phyloP scores from a whole-genome alignment of 2,113 vertebrate species.

The Smithornis capensis region DNA sequence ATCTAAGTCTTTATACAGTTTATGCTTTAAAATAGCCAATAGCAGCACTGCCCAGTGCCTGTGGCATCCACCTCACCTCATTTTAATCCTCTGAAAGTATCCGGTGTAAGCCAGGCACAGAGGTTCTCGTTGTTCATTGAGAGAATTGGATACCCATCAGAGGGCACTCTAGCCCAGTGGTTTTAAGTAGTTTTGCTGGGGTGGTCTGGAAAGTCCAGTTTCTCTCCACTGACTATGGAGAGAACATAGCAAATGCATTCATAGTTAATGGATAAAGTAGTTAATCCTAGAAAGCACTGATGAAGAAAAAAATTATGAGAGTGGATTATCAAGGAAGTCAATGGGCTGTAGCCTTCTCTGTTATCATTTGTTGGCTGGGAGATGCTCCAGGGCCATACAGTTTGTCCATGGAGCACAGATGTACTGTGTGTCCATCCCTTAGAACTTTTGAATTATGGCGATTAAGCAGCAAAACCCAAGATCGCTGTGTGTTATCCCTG shows the following conservation, averaged over 20 bases:
- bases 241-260: background rate
- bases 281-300: background rate
- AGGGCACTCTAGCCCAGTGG: background rate
- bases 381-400: background rate
- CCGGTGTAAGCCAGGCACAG: background rate
- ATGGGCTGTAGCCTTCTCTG: background rate
- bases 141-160: background rate
- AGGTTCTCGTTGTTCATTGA: background rate
- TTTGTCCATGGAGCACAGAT: background rate
- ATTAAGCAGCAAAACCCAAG: background rate
- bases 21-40: background rate
- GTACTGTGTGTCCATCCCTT: background rate
- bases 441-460: background rate
- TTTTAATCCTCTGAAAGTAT: background rate
- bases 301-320: background rate
- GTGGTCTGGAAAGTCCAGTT: background rate
- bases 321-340: background rate
- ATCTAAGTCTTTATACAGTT: background rate
- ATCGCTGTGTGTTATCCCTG: background rate
- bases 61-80: background rate
- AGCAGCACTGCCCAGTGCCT: background rate
- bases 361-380: background rate
- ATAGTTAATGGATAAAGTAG: background rate
- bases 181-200: background rate
- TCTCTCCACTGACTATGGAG: background rate